Conservation (phyloP, 1,140 invertebrate genomes). For the Habropoda laboriosa region DNA sequence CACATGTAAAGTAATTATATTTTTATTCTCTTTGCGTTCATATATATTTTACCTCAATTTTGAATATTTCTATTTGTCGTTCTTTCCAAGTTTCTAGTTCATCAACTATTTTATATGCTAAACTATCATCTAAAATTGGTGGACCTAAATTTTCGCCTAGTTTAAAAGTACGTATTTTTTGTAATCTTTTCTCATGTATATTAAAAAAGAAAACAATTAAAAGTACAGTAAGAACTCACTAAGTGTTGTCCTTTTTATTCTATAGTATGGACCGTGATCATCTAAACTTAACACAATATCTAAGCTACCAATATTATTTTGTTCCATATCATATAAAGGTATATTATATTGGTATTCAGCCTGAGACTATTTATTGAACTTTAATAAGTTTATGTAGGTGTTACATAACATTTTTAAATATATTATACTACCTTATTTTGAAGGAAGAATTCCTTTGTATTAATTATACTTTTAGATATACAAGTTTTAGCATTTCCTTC, state of each 20-base stretch:
- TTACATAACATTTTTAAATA: not conserved
- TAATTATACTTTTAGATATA: conserved; percentile 68
- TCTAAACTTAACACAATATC: conserved; percentile 73
- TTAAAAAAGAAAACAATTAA: not conserved
- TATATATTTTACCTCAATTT: conserved; percentile 72
- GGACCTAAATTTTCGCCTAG: conserved; percentile 77
- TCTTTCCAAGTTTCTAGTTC: conserved; percentile 83
- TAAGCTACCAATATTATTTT: conserved; percentile 69
- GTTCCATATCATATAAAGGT: conserved; percentile 65
- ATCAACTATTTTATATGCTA: conserved; percentile 81
- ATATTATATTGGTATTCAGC: conserved; percentile 69
- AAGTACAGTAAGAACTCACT: conserved; percentile 53
- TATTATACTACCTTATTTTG: conserved; percentile 68
- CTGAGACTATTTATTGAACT: conserved; percentile 54
- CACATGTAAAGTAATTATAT: not conserved
- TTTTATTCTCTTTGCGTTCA: not conserved
- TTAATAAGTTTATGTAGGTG: not conserved
- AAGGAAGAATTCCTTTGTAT: conserved; percentile 70
- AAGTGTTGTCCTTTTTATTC: conserved; percentile 62
- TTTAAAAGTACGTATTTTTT: conserved; percentile 21
- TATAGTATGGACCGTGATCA: conserved; percentile 74
- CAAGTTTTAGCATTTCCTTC: conserved; percentile 62
- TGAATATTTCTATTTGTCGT: conserved; percentile 80
- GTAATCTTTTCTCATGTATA: not conserved
- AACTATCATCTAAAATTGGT: conserved; percentile 79